Percentiles rank a stretch among this genome's conserved stretches.
Conservation (phyloP, 2,113 vertebrate species). For the Rhea americana region DNA sequence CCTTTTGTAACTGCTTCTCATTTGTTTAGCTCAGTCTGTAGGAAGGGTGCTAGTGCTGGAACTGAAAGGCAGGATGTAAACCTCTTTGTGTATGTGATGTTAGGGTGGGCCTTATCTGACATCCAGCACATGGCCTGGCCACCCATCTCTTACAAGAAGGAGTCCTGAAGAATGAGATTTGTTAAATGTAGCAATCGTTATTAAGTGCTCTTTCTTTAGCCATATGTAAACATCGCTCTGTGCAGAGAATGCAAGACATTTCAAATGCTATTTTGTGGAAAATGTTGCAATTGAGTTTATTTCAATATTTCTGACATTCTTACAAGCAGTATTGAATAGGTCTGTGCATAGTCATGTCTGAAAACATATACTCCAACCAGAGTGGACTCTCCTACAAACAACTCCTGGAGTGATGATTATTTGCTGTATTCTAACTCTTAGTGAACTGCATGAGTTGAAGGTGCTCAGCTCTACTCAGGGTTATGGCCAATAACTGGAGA, state of each 20-base stretch:
- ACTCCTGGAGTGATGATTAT: not conserved
- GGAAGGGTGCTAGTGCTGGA: not conserved
- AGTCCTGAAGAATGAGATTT: not conserved
- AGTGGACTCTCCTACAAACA: not conserved
- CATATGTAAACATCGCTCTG: not conserved
- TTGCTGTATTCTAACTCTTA: not conserved
- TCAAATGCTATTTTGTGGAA: not conserved
- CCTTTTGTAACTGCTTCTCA: not conserved
- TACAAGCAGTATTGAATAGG: not conserved
- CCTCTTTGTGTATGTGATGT: not conserved
- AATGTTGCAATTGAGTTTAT: not conserved
- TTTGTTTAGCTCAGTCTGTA: not conserved
- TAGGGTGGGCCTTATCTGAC: not conserved
- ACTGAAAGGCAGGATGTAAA: not conserved
- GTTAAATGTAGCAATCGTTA: not conserved
- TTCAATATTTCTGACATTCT: not conserved
- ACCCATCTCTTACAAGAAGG: not conserved
- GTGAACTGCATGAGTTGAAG: not conserved
- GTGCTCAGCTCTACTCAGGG: not conserved
- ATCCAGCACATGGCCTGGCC: not conserved
- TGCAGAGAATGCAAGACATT: not conserved
- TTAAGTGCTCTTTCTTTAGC: not conserved
- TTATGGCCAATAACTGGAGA: not conserved
- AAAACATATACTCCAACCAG: not conserved
- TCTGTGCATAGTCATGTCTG: not conserved